Evolutionary conservation across 2,888 invertebrate genomes (phyloP).

Genomic region (Tipula confusa): DNA sequence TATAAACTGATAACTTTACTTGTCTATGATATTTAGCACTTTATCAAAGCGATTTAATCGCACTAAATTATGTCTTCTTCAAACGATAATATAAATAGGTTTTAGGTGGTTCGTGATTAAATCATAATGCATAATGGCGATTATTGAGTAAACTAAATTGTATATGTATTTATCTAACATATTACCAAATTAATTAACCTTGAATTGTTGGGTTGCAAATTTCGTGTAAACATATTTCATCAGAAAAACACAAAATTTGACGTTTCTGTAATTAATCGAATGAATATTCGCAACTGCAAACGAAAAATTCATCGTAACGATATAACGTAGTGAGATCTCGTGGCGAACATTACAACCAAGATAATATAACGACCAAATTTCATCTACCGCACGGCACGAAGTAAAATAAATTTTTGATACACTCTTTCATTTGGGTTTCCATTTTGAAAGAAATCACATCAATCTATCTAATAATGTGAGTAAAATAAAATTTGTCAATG

Average conservation of each 20-base stretch:
- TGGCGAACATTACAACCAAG: not conserved
- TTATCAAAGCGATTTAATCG: not conserved
- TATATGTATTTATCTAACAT: not conserved
- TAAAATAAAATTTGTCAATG: too few species aligned
- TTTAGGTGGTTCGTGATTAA: not conserved
- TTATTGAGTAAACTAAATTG: not conserved
- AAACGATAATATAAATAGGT: not conserved
- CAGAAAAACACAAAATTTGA: not conserved
- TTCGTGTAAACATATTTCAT: not conserved
- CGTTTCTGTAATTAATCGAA: not conserved
- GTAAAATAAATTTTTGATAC: not conserved
- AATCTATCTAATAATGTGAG: not conserved
- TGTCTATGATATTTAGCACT: not conserved
- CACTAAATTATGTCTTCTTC: not conserved
- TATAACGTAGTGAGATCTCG: not conserved
- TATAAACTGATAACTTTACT: not conserved
- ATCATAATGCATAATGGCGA: not conserved
- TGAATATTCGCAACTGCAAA: not conserved
- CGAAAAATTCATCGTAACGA: too few species aligned
- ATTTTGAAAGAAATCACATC: slow-evolving; percentile 31
- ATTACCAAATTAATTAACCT: not conserved
- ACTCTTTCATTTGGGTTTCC: slow-evolving; percentile 29
- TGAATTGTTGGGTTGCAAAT: not conserved
- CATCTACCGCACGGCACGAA: not conserved
- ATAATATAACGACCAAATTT: not conserved